These are phyloP conservation scores for Buceros bicornis DNA, from an alignment of 2,797 vertebrate species.

Conservation along the genomic window DNA sequence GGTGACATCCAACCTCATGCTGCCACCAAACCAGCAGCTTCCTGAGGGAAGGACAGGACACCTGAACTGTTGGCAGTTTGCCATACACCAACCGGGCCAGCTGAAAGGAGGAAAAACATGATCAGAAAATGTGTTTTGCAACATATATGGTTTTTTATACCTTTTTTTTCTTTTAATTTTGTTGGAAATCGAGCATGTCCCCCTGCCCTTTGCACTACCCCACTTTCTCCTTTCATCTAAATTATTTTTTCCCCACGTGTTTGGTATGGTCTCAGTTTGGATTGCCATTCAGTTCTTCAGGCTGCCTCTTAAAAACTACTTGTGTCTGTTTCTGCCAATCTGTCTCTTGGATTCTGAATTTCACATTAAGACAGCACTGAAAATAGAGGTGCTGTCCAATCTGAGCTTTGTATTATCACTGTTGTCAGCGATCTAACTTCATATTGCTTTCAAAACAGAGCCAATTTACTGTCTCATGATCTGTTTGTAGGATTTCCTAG, in stretches of 20 bases:
- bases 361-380: neutral
- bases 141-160: neutral
- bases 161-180: neutral
- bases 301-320: neutral
- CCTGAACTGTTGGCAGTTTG: neutral
- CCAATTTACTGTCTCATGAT: neutral
- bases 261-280: neutral
- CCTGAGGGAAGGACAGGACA: neutral
- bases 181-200: neutral
- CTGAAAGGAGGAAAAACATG: neutral
- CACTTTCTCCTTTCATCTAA: neutral
- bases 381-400: neutral
- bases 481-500: neutral
- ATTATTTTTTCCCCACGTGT: neutral
- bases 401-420: neutral
- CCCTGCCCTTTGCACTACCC: neutral
- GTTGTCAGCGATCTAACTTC: neutral
- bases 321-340: neutral
- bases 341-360: neutral
- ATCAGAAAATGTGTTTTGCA: neutral
- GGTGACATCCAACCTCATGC: rapidly evolving
- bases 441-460: neutral
- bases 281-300: neutral
- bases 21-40: neutral
- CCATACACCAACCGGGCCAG: neutral